Evolutionary conservation across 2,113 vertebrate genomes (phyloP), one percentile per base, ranked within the genome.

Genomic region (Vanacampus margaritifer): DNA sequence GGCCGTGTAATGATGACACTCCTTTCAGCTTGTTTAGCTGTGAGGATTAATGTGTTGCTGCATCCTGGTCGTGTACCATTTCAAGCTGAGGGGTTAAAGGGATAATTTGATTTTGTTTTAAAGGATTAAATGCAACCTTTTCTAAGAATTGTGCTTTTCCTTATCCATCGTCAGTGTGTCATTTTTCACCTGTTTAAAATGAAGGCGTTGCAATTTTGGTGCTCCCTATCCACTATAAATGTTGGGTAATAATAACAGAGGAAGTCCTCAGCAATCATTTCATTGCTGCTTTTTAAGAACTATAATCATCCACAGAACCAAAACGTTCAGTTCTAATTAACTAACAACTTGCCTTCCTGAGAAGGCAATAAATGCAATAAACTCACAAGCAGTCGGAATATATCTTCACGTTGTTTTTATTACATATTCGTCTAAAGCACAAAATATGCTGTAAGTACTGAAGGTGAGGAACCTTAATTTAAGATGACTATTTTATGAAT

Each of bases 291-390:
- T 46, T 46, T 46, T 46, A 46, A 46, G 5, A 46, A 46, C 5
- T 19, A 46, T 19, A 46, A 46, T 46, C 12, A 46, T 46, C 16
- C 3, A 46, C 45, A 17, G 17, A 46, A 46, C 13, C 13, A 46
- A 14, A 46, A 3, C 13, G 78, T 86, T 45, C 76, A 83, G 72
- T 76, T 78, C 72, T 80, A 81, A 84, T 83, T 83, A 79, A 71
- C 79, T 83, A 71, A 66, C 59, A 76, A 65, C 80, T 76, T 73
- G 62, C 17, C 66, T 68, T 69, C 63, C 64, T 65, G 64, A 64
- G 64, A 45, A 67, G 74, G 78, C 10, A 68, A 71, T 39, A 73
- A 72, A 76, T 35, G 45, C 43, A 6, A 24, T 19, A 63, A 36
- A 76, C 70, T 28, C 13, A 76, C 59, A 37, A 36, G n/a, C 56